Evolutionary conservation across 2,888 invertebrate species (phyloP).

Genomic region (Eumerus sabulonum): DNA sequence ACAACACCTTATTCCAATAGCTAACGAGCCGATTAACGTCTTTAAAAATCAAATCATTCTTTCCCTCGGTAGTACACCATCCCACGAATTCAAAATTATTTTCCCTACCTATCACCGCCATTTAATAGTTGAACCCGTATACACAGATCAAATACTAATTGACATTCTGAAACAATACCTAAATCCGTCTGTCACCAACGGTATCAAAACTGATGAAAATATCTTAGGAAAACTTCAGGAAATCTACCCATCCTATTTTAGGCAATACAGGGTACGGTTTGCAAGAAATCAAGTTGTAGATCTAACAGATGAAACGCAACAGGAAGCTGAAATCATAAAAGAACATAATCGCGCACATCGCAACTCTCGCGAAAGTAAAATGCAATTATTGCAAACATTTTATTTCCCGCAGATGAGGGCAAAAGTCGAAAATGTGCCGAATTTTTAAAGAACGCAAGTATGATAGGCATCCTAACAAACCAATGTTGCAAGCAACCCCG

Average conservation of each 20-base stretch:
- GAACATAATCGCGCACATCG: slow-evolving; percentile 12
- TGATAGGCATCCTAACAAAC: slow-evolving; percentile 17
- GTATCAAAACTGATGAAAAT: slow-evolving; percentile 12
- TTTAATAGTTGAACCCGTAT: slow-evolving; percentile 5
- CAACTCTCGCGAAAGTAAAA: slow-evolving; percentile 20
- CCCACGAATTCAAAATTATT: neutral
- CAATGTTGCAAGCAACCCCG: slow-evolving; percentile 3
- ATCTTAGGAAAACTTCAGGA: slow-evolving; percentile 14
- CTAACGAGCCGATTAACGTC: neutral
- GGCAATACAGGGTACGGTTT: slow-evolving; percentile 1
- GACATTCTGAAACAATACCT: slow-evolving; percentile 10
- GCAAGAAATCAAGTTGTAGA: neutral
- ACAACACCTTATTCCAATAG: neutral
- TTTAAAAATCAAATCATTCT: neutral
- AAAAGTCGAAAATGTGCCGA: slow-evolving; percentile 39
- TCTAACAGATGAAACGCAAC: neutral
- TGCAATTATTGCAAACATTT: slow-evolving; percentile 21
- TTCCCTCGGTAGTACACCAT: neutral
- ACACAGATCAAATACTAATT: slow-evolving; percentile 5
- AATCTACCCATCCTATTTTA: slow-evolving; percentile 21
- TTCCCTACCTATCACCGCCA: slow-evolving; percentile 2
- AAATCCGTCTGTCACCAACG: slow-evolving; percentile 19
- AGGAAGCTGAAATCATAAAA: slow-evolving; percentile 4
- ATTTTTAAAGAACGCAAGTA: slow-evolving; percentile 32
- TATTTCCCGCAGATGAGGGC: slow-evolving; percentile 57